These are phyloP conservation scores for Saccopteryx leptura DNA, from an alignment of 2,113 vertebrate species.

Conservation along the genomic window DNA sequence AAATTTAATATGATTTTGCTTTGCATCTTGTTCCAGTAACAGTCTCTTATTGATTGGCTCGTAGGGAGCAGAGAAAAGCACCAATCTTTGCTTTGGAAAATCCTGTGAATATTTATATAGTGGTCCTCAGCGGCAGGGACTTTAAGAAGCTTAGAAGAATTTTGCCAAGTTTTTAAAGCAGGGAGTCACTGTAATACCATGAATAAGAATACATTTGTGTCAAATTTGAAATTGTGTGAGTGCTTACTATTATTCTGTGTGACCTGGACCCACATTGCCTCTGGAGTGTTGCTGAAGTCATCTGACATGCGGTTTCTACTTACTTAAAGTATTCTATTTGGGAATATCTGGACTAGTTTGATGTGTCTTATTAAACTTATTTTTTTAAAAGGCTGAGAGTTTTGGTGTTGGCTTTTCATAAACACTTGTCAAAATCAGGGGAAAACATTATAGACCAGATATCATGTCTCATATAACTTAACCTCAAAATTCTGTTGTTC, in stretches of 20 bases:
- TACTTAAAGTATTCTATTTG: not conserved
- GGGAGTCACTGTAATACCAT: constrained; percentile 50
- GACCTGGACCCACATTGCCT: not conserved
- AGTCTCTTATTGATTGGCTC: constrained; percentile 73
- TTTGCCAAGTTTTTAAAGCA: constrained; percentile 79
- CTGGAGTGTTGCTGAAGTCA: constrained; percentile 55
- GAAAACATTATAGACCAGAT: not conserved
- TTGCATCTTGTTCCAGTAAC: constrained; percentile 80
- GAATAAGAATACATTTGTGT: constrained; percentile 60
- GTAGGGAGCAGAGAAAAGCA: constrained; percentile 78
- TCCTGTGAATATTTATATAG: constrained; percentile 86
- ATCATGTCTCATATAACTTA: not conserved
- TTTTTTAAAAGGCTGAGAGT: constrained; percentile 2
- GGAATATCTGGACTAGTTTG: not conserved
- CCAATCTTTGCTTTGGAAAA: constrained; percentile 80
- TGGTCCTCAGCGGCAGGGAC: constrained; percentile 81
- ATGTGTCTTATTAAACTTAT: not conserved
- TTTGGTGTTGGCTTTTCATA: constrained; percentile 42
- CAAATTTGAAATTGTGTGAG: constrained; percentile 38
- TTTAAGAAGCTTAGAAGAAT: constrained; percentile 86
- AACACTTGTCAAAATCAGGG: constrained; percentile 12
- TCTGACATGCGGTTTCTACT: constrained; percentile 24
- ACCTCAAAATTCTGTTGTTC: not conserved
- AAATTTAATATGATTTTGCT: constrained; percentile 82
- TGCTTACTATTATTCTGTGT: not conserved